Conservation (phyloP, 1,140 invertebrate genomes). For the Drosophila teissieri region DNA sequence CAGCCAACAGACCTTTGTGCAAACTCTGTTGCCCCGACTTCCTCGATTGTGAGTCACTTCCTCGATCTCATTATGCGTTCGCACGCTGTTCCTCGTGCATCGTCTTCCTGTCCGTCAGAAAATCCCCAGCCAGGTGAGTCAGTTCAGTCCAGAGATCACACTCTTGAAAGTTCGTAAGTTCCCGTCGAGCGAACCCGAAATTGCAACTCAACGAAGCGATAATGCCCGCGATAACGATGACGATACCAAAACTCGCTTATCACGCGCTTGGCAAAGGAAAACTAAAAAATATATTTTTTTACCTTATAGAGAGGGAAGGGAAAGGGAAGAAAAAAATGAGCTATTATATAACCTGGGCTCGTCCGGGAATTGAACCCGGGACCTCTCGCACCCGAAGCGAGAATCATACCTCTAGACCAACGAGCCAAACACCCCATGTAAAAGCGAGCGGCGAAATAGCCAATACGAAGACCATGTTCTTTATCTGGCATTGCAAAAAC, state of each 20-base stretch:
- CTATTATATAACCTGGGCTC: conserved; percentile 86
- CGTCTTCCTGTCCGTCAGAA: conserved; percentile 25
- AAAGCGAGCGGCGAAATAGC: conserved; percentile 1
- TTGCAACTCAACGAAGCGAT: conserved; percentile 1
- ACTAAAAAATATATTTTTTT: neutral
- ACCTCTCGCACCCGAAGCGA: conserved; percentile 92
- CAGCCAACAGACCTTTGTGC: conserved; percentile 9
- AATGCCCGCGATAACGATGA: neutral
- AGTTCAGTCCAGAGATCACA: neutral
- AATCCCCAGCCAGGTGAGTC: conserved; percentile 7
- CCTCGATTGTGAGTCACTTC: conserved; percentile 34
- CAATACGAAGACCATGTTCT: neutral
- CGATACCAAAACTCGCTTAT: conserved; percentile 6
- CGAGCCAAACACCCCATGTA: conserved; percentile 13
- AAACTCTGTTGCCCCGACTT: conserved; percentile 11
- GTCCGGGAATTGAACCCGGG: conserved; percentile 93
- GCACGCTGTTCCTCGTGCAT: conserved; percentile 34
- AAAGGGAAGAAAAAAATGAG: neutral
- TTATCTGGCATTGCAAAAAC: neutral
- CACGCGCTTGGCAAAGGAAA: neutral
- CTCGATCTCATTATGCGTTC: conserved; percentile 41
- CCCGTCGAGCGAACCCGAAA: conserved; percentile 13
- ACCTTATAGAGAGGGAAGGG: too few species aligned
- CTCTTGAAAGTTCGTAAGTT: neutral
- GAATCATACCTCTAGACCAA: conserved; percentile 82